Percentiles rank a stretch among this genome's conserved stretches.
phyloP scores from a whole-genome alignment of 2,113 vertebrate genomes.

The Gobius niger region DNA sequence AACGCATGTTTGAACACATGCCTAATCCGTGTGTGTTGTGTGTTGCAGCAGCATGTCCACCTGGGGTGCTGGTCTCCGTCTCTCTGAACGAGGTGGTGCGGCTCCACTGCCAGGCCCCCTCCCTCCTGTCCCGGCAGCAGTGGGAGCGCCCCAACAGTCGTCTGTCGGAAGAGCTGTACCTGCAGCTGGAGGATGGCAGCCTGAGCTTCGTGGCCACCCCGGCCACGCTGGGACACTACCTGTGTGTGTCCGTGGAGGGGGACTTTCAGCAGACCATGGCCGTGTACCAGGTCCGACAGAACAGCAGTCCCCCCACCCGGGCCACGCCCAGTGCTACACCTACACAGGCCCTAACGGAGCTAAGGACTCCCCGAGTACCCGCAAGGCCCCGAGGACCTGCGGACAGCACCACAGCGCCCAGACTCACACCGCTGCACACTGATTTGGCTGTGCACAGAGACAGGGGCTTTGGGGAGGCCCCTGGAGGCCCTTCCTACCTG shows the following conservation, averaged over 20 bases:
- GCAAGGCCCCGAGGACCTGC: neutral
- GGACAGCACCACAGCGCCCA: conserved; percentile 7
- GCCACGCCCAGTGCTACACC: neutral
- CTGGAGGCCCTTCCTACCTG: conserved; percentile 46
- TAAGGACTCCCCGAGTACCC: neutral
- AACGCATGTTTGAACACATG: too few relatives aligned
- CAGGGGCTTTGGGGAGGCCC: neutral
- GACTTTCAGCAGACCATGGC: conserved; percentile 67
- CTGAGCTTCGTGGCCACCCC: conserved; percentile 75
- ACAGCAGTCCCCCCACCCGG: conserved; percentile 31
- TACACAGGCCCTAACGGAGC: neutral
- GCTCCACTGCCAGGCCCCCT: conserved; percentile 58
- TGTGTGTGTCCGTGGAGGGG: conserved; percentile 71
- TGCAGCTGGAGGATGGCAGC: conserved; percentile 57
- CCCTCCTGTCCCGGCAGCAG: conserved; percentile 60
- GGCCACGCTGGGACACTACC: conserved; percentile 69
- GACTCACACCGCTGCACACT: conserved; percentile 16
- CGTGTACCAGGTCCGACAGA: conserved; percentile 68
- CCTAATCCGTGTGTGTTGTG: neutral
- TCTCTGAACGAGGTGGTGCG: conserved; percentile 73
- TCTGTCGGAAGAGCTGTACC: conserved; percentile 66
- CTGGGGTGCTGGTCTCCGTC: conserved; percentile 63
- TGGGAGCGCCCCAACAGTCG: conserved; percentile 71
- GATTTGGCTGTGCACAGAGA: conserved; percentile 6
- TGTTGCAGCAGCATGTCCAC: conserved; percentile 42